Base-by-base conservation (phyloP, 1,140 invertebrate species). In the Mamestra configurata region DNA sequence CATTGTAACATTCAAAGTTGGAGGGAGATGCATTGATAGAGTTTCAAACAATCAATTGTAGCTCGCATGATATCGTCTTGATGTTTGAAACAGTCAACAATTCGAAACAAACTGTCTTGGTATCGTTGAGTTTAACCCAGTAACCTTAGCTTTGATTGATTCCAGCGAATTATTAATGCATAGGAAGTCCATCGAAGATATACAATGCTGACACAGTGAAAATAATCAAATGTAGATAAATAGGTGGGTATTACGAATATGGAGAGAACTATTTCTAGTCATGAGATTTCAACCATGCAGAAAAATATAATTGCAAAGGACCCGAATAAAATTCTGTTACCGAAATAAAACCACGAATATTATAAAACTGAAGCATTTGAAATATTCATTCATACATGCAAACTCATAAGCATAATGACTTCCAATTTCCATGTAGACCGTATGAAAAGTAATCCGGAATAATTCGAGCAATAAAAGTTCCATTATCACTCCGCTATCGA, bases 361-460 rank as follows among this genome's bases (percentile, higher is more conserved):
- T 72, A 7, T 53, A 20, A 53, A 72, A 49, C 68, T 55, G 37
- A 64, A n/a, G 35, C 18, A 43, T 75, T 57, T 59, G 35, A 71
- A 53, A 75, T 75, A 75, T 59, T 59, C 71, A 59, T 75, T 46
- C 71, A 55, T 75, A 75, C 71, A 75, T 59, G 71, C 51, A 75
- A 75, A 59, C 53, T 75, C 71, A 75, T 75, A 59, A 75, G 71
- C 71, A 75, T 75, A 75, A 75, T 75, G 71, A 75, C 53, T 75
- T 20, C 37, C 18, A 75, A 75, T 75, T 75, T 75, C 53, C 71
- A 75, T 75, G 51, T 75, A 57, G 71, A 75, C 57, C 37, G 53
- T 55, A 75, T 75, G 15, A 35, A 59, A 18, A 75, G 71, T 75
- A 75, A 75, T 75, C 71, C 71, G 20, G 53, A 57, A 55, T 75